Base-by-base conservation (phyloP, 2,797 vertebrate genomes). In the Kryptolebias ocellatus region DNA sequence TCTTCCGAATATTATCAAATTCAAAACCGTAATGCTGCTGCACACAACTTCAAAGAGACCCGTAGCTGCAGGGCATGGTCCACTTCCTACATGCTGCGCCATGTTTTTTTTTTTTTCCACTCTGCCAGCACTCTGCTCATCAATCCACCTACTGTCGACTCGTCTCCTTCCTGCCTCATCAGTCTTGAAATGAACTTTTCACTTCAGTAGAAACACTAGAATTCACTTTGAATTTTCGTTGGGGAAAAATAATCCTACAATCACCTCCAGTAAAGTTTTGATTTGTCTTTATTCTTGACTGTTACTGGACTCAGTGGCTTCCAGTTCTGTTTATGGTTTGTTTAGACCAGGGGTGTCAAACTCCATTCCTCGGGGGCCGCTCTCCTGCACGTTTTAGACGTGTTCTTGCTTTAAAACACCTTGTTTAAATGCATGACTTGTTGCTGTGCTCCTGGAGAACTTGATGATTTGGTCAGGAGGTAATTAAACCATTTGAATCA, bases 141-240 rank as follows among this genome's bases (percentile, higher is more conserved):
- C 83, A 79, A 77, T 86, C 74, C 79, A 60, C 70, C 72, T 60
- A 1, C 71, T 60, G 71, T 64, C 42, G 14, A 46, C 67, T 67
- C 66, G 60, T 49, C 61, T 65, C 55, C 61, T 66, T 71, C 64
- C 54, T 55, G 79, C 15, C 68, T 81, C 79, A 76, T 87, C 72
- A 65, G 58, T 84, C 76, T 76, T 72, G 68, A 83, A 81, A 78
- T 83, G 77, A 85, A 79, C 84, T 84, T 79, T 77, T 85, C 68
- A 64, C 68, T 78, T 42, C 59, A 11, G 67, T 42, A 53, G 70
- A 66, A 83, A 78, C 74, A 60, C 72, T 67, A 46, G 53, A 72
- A 65, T 79, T 44, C 47, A 63, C 75, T 67, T 16, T 64, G 37
- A 31, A 18, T 31, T 63, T 69, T 20, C 7, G 53, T 24, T 15